Base-by-base conservation (phyloP, 2,113 vertebrate genomes). In the Limnothrissa miodon region DNA sequence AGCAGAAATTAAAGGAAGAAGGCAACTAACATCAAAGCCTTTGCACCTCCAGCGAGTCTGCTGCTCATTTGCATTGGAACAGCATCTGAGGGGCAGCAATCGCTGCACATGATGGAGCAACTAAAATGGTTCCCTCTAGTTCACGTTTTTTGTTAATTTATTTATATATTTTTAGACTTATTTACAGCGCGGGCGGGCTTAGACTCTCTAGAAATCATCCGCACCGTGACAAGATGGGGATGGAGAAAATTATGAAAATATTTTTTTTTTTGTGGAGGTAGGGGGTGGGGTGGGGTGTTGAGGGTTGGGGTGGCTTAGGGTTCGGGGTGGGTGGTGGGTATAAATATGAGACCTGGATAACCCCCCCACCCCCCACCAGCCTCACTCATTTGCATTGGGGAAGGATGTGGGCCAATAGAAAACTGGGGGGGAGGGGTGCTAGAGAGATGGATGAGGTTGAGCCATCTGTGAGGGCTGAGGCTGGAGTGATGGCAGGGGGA, bases 401-500 rank as follows among this genome's bases (percentile, higher is more conserved):
- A 93, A 94, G 92, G 91, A 87, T 90, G 95, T 86, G 87, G 90
- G 93, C 92, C 93, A 93, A 95, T 95, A 93, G 95, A 95, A 96
- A 92, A 97, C n/a, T n/a, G 96, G 94, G 93, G 97, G 96, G 97
- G 51, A 56, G 51, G 51, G 21, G 51, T 5, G 46, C 15, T 96
- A 92, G 95, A 92, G 86, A 93, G 92, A 93, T 90, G 94, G 92
- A 93, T 90, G 94, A 92, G 96, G 96, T 94, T 93, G 88, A 95
- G 95, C 96, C 97, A 97, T 97, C 96, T 97, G 97, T 95, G 95
- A 92, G 91, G 87, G 86, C 91, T 92, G 94, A 95, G 94, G 93
- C 91, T 88, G 90, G 92, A 19, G 48, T 19, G 48, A 51, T 21
- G 17, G 48, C 17, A 19, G 21, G 1, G 51, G 51, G 51, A 53